Percentiles rank a stretch among this genome's conserved stretches.
These are phyloP conservation scores for Sphaerophoria rueppellii DNA, from an alignment of 2,888 invertebrate genomes.

Conservation along the genomic window DNA sequence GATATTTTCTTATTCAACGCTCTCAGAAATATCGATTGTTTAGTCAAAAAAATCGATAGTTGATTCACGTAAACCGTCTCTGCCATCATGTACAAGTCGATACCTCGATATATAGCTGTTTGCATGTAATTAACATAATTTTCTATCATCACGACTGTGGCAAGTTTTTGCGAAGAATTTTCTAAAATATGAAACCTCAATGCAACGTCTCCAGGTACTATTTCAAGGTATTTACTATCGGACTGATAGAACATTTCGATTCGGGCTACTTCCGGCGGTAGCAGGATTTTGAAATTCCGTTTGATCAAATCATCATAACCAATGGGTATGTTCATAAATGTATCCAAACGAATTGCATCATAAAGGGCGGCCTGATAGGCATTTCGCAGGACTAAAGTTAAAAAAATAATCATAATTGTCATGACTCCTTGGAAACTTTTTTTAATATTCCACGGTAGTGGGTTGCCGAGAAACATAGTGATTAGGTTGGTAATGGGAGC, in stretches of 20 bases:
- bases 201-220: background rate
- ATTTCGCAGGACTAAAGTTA: slow-evolving; percentile 6
- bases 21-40: background rate
- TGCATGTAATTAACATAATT: slow-evolving; percentile 22
- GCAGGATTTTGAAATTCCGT: background rate
- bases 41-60: slow-evolving; percentile 3
- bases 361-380: slow-evolving; percentile 1
- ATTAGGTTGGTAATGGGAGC: background rate
- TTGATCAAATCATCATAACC: slow-evolving; percentile 1
- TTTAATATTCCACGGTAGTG: background rate
- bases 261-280: background rate
- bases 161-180: background rate
- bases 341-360: background rate
- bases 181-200: background rate
- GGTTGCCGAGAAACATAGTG: background rate
- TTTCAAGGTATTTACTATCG: background rate
- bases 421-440: background rate
- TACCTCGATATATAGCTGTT: background rate
- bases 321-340: background rate
- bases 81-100: background rate
- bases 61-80: slow-evolving; percentile 2
- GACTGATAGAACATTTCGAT: background rate
- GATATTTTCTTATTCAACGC: background rate
- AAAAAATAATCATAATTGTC: background rate
- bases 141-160: background rate